Percentiles rank a stretch among this genome's conserved stretches.
Evolutionary conservation across 2,888 invertebrate genomes (phyloP).

Genomic region (Lobophora halterata): DNA sequence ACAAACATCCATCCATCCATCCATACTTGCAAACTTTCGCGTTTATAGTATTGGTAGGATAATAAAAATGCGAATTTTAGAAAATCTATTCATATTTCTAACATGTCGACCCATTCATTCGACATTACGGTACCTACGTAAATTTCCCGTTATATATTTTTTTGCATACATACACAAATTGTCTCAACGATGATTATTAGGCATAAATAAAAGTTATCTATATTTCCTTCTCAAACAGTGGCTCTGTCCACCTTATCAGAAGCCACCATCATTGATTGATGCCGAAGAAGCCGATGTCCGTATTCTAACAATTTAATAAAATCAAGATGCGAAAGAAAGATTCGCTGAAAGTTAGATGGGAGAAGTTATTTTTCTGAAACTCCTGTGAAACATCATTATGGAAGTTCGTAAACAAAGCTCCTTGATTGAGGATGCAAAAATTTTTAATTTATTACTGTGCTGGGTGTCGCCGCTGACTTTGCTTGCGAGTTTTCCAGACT

Average conservation of each 20-base stretch:
- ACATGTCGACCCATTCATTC: too few species aligned
- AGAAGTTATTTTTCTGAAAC: conserved; percentile 45
- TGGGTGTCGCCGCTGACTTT: not conserved
- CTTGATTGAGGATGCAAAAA: conserved; percentile 29
- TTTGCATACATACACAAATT: too few species aligned
- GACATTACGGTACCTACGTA: too few species aligned
- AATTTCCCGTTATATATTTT: too few species aligned
- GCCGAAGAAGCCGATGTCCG: conserved; percentile 14
- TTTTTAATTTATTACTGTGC: conserved; percentile 19
- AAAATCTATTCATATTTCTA: too few species aligned
- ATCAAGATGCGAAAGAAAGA: conserved; percentile 37
- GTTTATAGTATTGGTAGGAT: too few species aligned
- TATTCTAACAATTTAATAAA: conserved; percentile 42
- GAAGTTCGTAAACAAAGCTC: conserved; percentile 35
- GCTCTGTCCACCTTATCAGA: not conserved
- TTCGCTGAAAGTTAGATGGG: conserved; percentile 48
- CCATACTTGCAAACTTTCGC: too few species aligned
- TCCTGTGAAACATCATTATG: conserved; percentile 32
- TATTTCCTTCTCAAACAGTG: too few species aligned
- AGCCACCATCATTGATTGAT: conserved; percentile 22
- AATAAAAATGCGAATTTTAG: too few species aligned
- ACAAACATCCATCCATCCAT: too few species aligned
- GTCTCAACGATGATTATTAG: too few species aligned
- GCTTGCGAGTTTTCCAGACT: not conserved
- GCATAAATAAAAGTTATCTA: too few species aligned